Evolutionary conservation across 2,888 invertebrate species (phyloP).

Genomic region (Brenthis ino): DNA sequence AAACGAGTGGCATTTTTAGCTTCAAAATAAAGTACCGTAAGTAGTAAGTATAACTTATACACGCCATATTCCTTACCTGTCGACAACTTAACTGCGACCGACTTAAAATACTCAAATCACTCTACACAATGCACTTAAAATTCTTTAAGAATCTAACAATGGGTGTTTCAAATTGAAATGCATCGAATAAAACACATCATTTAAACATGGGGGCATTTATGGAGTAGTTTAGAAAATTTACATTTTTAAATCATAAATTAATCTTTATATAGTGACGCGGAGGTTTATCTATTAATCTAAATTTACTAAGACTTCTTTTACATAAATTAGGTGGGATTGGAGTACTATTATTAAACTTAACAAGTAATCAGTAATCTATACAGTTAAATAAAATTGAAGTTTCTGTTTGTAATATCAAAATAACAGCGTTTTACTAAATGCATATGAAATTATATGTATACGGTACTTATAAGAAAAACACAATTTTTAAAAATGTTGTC

Average conservation of each 20-base stretch:
- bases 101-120: constrained; percentile 26
- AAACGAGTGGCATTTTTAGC: no score
- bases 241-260: constrained; percentile 19
- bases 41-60: not conserved
- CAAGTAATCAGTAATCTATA: no score
- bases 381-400: no score
- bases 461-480: no score
- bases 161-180: constrained; percentile 20
- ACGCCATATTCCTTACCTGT: not conserved
- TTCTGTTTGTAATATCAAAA: no score
- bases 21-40: no score
- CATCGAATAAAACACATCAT: constrained; percentile 12
- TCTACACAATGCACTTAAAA: constrained; percentile 32
- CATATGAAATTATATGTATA: no score
- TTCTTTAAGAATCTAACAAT: constrained; percentile 23
- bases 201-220: constrained; percentile 20
- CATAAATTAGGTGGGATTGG: no score
- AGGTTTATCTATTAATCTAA: not conserved
- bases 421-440: no score
- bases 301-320: not conserved
- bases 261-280: not conserved
- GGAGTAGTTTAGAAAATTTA: constrained; percentile 19
- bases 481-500: no score
- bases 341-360: no score
- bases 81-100: constrained; percentile 2